Evolutionary conservation across 2,797 vertebrate genomes (phyloP), one percentile per base, ranked within the genome.

Genomic region (Erethizon dorsatum): DNA sequence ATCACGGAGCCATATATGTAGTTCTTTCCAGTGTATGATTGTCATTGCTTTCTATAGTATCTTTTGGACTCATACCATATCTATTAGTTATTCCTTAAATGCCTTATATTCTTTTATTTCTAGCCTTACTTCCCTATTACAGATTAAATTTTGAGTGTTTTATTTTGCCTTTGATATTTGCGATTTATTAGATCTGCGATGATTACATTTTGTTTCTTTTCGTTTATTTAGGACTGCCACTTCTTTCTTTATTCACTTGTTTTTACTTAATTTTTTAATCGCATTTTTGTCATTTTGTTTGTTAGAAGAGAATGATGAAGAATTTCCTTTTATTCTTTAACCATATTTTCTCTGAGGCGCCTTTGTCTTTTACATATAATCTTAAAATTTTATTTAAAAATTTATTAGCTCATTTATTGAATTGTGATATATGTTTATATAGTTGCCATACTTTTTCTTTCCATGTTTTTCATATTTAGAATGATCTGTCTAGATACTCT

Each of bases 191-290:
- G 54, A 3, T 65, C 13, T 77, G 13, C 61, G 61, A 65, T 83
- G 28, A 26, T 87, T 83, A 71, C 71, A 24, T 90, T 90, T 90
- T 77, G 50, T 80, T 92, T 56, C 65, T 57, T 75, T 89, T 80
- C 31, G 0, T 73, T 82, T 82, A 47, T 92, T 91, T 93, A 71
- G 11, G 20, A 45, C 33, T 92, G 31, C 28, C 67, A 26, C 14
- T 82, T 41, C 61, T 47, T 57, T n/a, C 57, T n/a, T 47, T 82
- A 59, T 33, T 65, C 59, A 54, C 31, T n/a, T 87, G 69, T 57
- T 59, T 31, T 54, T 80, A 33, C 12, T 18, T 31, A 22, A 37
- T 79, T 47, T 28, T 84, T 69, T 3, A 83, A 37, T 90, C 67
- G 28, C 12, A 24, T 73, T 90, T 93, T 90, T 75, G 13, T 88